These are phyloP conservation scores for Austrofundulus limnaeus DNA, from an alignment of 2,113 vertebrate genomes.

Conservation along the genomic window DNA sequence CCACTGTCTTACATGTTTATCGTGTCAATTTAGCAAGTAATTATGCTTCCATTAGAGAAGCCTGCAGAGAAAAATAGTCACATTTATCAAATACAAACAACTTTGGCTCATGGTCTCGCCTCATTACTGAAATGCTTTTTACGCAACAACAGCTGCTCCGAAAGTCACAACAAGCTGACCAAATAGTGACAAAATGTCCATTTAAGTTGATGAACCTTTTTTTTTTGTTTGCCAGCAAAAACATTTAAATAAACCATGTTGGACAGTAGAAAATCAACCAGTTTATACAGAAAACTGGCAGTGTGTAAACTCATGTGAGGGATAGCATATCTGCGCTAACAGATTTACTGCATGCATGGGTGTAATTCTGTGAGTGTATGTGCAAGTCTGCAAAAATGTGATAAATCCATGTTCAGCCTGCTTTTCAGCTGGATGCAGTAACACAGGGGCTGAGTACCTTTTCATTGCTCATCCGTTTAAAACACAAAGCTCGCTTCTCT, in stretches of 20 bases:
- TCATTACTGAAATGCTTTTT: conserved; percentile 42
- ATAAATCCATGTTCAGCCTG: conserved; percentile 67
- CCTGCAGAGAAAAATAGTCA: conserved; percentile 23
- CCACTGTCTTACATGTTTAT: conserved; percentile 30
- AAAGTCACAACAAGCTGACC: conserved; percentile 34
- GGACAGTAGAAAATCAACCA: conserved; percentile 53
- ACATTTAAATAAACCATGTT: conserved; percentile 31
- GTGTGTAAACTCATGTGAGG: conserved; percentile 31
- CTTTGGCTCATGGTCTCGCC: conserved; percentile 22
- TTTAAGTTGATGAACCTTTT: conserved; percentile 50
- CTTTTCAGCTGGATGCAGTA: conserved; percentile 64
- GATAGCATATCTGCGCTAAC: conserved; percentile 29
- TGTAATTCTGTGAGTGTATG: conserved; percentile 42
- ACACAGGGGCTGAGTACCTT: conserved; percentile 68
- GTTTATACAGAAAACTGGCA: conserved; percentile 36
- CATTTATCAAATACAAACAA: conserved; percentile 42
- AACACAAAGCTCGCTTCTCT: conserved; percentile 69
- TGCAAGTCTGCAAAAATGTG: conserved; percentile 65
- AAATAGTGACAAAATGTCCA: conserved; percentile 36
- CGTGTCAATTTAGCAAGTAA: conserved; percentile 27
- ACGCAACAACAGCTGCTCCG: conserved; percentile 15
- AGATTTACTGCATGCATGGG: conserved; percentile 29
- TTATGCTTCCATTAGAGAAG: conserved; percentile 32
- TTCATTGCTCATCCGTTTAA: conserved; percentile 70
- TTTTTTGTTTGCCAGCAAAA: conserved; percentile 42